phyloP scores from a whole-genome alignment of 64 coral and sea anemone genomes.

The Pocillopora damicornis region DNA sequence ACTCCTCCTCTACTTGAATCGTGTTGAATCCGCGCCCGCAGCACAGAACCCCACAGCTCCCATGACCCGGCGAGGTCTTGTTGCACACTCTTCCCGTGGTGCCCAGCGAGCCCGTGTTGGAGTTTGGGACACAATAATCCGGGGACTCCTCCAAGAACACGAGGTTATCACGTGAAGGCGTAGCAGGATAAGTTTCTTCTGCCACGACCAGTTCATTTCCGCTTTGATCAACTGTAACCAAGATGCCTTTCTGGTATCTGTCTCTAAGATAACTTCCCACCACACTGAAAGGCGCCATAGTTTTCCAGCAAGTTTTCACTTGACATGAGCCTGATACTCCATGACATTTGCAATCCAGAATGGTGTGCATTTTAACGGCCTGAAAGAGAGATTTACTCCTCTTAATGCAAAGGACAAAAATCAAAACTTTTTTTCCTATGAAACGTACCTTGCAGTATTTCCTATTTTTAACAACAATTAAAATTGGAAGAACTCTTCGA shows the following conservation, averaged over 20 bases:
- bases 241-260: constrained; percentile 51
- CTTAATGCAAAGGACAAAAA: too few relatives aligned
- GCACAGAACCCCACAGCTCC: constrained; percentile 68
- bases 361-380: constrained; percentile 66
- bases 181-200: constrained; percentile 10
- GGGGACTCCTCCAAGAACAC: constrained; percentile 88
- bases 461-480: too few relatives aligned
- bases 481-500: too few relatives aligned
- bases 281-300: constrained; percentile 52
- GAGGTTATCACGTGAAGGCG: constrained; percentile 62
- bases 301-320: constrained; percentile 57
- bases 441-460: too few relatives aligned
- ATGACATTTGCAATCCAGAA: constrained; percentile 77
- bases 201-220: constrained; percentile 55
- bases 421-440: too few relatives aligned
- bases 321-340: constrained; percentile 68
- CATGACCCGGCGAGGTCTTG: constrained; percentile 22
- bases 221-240: constrained; percentile 67
- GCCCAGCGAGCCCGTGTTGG: constrained; percentile 77
- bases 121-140: constrained; percentile 65
- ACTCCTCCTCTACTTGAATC: constrained; percentile 67
- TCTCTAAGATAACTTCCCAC: constrained; percentile 67
- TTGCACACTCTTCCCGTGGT: constrained; percentile 77
- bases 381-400: not conserved
- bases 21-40: constrained; percentile 88